Conservation (phyloP, 2,797 vertebrate species). For the Tarsius wallacei region DNA sequence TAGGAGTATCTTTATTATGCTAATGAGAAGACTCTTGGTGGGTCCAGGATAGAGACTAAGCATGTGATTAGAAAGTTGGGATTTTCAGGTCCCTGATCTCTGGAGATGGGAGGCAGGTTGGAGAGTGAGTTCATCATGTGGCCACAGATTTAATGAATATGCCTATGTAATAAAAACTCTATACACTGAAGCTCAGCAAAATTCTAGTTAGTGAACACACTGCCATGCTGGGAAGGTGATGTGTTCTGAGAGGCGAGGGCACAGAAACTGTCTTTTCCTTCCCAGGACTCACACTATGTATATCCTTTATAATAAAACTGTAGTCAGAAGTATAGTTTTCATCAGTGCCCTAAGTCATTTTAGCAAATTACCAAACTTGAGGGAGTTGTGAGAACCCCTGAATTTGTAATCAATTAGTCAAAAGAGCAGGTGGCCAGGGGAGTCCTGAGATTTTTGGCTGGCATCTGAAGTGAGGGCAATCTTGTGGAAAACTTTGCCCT, state of each 20-base stretch:
- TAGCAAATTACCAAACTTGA: not conserved
- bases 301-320: not conserved
- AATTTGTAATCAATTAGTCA: not conserved
- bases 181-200: not conserved
- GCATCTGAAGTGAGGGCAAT: not conserved
- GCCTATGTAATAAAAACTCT: not conserved
- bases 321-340: not conserved
- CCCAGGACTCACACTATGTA: not conserved
- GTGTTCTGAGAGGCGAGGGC: not conserved
- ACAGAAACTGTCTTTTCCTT: not conserved
- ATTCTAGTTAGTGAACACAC: not conserved
- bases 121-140: not conserved
- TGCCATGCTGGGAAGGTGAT: not conserved
- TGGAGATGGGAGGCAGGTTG: not conserved
- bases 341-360: not conserved
- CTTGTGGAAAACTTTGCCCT: not conserved
- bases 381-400: not conserved
- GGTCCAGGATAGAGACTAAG: not conserved
- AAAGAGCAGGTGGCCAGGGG: not conserved
- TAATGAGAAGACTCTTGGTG: not conserved
- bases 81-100: not conserved
- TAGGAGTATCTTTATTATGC: not conserved
- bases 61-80: not conserved
- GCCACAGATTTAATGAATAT: slow-evolving; percentile 17
- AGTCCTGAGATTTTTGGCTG: not conserved